phyloP scores from a whole-genome alignment of 2,113 vertebrate genomes.

The Panurus biarmicus region DNA sequence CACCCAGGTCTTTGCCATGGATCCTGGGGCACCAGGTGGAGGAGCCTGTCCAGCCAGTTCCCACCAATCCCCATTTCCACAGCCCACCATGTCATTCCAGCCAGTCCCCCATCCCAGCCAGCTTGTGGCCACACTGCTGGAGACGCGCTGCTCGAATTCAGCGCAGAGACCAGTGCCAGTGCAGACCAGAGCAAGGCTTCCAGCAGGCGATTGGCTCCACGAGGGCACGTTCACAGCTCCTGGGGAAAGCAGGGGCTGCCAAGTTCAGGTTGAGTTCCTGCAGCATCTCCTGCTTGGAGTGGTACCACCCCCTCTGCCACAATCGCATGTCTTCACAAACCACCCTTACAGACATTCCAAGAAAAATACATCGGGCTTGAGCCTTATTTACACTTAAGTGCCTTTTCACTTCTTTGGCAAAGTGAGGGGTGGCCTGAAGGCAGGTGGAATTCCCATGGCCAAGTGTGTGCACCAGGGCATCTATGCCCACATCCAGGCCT shows the following conservation, averaged over 20 bases:
- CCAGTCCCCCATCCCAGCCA: accelerated
- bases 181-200: not conserved
- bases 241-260: not conserved
- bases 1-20: not conserved
- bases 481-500: not conserved
- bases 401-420: not conserved
- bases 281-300: not conserved
- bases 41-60: not conserved
- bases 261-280: not conserved
- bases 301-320: not conserved
- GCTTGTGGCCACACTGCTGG: accelerated
- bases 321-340: not conserved
- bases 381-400: not conserved
- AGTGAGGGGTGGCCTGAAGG: not conserved
- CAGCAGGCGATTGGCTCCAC: not conserved
- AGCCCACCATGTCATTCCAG: not conserved
- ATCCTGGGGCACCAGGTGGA: not conserved
- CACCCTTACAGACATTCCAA: not conserved
- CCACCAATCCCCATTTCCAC: too few species aligned
- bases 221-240: not conserved
- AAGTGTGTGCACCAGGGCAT: not conserved
- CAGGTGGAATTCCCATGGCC: not conserved
- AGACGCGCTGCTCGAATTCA: not conserved
- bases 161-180: not conserved
- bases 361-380: not conserved